Evolutionary conservation across 2,113 vertebrate species (phyloP).

Genomic region (Pipa parva): DNA sequence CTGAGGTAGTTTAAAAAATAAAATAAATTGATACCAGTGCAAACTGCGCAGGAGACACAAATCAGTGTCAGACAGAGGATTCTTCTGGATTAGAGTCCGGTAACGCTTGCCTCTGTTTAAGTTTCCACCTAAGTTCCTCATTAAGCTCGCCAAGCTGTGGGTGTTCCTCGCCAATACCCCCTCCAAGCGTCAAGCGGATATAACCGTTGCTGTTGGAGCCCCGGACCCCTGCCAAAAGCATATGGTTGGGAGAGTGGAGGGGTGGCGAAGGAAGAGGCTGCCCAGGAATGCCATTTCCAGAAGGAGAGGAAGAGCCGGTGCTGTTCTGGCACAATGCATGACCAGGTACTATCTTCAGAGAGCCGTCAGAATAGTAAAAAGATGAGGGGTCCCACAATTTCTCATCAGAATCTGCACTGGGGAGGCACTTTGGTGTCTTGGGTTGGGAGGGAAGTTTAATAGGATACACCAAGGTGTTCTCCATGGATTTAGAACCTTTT

Average conservation of each 20-base stretch:
- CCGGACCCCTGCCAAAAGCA: slow-evolving; percentile 86
- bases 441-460: slow-evolving; percentile 88
- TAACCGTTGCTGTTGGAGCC: slow-evolving; percentile 88
- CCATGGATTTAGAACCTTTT: slow-evolving; percentile 78
- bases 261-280: slow-evolving; percentile 79
- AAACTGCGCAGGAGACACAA: slow-evolving; percentile 29
- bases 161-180: slow-evolving; percentile 73
- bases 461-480: slow-evolving; percentile 90
- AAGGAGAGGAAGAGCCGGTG: slow-evolving; percentile 63
- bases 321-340: slow-evolving; percentile 79
- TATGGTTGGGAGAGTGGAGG: slow-evolving; percentile 75
- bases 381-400: slow-evolving; percentile 91
- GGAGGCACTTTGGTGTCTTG: slow-evolving; percentile 72
- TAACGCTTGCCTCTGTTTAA: slow-evolving; percentile 85
- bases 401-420: slow-evolving; percentile 75
- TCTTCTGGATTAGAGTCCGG: slow-evolving; percentile 95
- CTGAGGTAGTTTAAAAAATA: slow-evolving; percentile 30
- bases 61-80: slow-evolving; percentile 78
- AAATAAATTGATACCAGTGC: slow-evolving; percentile 25
- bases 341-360: slow-evolving; percentile 92
- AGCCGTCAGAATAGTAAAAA: slow-evolving; percentile 92
- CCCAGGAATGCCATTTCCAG: slow-evolving; percentile 75
- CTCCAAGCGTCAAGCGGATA: slow-evolving; percentile 85
- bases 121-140: slow-evolving; percentile 67
- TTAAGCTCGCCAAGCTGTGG: slow-evolving; percentile 69